These are phyloP conservation scores for Phalloptychus januarius DNA, from an alignment of 2,797 vertebrate genomes.

Conservation along the genomic window DNA sequence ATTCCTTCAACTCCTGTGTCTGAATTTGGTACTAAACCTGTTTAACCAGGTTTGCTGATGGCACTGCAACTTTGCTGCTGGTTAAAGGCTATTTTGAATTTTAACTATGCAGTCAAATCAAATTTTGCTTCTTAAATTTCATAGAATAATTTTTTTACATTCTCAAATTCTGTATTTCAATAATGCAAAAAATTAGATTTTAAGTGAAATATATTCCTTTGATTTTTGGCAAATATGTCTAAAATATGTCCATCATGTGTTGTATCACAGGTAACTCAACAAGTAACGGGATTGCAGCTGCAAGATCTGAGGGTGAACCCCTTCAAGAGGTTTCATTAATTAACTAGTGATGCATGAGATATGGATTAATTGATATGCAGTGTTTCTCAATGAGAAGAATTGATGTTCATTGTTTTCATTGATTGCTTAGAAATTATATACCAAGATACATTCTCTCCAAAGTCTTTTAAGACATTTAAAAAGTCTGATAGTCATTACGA, in stretches of 20 bases:
- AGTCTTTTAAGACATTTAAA: not conserved
- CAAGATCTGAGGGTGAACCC: too few species aligned
- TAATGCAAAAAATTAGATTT: not conserved
- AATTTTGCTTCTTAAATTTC: not conserved
- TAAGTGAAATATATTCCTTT: not conserved
- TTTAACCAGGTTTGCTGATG: not conserved
- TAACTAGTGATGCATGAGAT: too few species aligned
- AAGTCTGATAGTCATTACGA: not conserved
- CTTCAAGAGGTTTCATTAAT: rapidly evolving
- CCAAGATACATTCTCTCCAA: too few species aligned
- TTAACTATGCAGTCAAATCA: not conserved
- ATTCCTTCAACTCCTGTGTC: not conserved
- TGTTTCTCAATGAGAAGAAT: not conserved
- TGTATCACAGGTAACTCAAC: too few species aligned
- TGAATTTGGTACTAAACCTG: not conserved
- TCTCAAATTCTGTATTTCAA: not conserved
- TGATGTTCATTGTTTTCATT: not conserved
- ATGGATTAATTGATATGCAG: too few species aligned
- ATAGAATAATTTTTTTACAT: not conserved
- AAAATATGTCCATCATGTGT: too few species aligned
- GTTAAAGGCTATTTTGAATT: not conserved
- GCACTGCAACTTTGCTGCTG: not conserved
- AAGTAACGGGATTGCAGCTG: too few species aligned
- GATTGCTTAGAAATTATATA: not conserved
- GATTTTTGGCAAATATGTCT: not conserved